Conservation (phyloP, 1,140 invertebrate species). For the Riptortus pedestris region DNA sequence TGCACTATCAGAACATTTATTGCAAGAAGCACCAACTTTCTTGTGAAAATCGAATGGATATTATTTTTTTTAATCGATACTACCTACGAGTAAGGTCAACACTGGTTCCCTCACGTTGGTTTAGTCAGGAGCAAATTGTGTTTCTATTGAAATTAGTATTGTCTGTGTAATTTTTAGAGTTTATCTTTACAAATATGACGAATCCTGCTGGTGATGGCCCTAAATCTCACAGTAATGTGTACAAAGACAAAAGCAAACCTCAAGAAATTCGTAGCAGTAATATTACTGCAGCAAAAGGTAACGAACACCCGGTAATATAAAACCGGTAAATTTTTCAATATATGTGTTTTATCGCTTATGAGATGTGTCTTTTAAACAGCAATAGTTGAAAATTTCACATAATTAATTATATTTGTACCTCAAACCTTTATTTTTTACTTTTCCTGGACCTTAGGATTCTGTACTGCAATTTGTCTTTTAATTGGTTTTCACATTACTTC, state of each 20-base stretch:
- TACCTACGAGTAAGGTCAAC: neutral
- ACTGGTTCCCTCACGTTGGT: neutral
- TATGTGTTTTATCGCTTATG: neutral
- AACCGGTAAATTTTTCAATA: neutral
- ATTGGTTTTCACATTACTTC: too few relatives aligned
- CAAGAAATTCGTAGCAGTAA: constrained; percentile 89
- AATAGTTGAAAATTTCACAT: too few relatives aligned
- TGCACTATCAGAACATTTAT: too few relatives aligned
- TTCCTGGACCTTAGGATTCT: too few relatives aligned
- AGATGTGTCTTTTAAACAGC: too few relatives aligned
- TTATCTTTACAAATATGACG: constrained; percentile 8
- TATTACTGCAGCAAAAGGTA: constrained; percentile 96
- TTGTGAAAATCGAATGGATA: neutral
- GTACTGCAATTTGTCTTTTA: too few relatives aligned
- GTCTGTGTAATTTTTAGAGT: too few relatives aligned
- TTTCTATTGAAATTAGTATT: neutral
- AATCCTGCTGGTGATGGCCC: constrained; percentile 34
- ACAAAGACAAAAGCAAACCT: constrained; percentile 88
- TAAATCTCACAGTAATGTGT: constrained; percentile 41
- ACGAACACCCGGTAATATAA: constrained; percentile 29
- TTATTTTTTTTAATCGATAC: neutral
- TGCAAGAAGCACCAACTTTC: neutral
- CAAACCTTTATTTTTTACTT: too few relatives aligned
- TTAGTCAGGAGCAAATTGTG: neutral
- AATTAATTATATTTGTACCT: too few relatives aligned